A percentile compares a stretch with the other conserved stretches of the same genome.
Conservation (phyloP, 2,888 invertebrate species). For the Cephalotes varians region DNA sequence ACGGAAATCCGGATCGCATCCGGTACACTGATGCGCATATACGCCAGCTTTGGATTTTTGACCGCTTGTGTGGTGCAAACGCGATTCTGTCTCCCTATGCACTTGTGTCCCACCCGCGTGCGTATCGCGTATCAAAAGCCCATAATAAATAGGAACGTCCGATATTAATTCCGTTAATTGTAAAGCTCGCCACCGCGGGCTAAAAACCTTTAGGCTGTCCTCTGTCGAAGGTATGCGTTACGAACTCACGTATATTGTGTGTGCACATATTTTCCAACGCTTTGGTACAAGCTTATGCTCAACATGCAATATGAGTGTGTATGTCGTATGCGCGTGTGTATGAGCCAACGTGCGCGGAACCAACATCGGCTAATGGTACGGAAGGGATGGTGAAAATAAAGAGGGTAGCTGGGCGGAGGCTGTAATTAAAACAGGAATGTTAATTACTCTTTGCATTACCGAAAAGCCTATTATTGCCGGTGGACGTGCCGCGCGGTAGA, state of each 20-base stretch:
- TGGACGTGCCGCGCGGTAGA: slow-evolving; percentile 64
- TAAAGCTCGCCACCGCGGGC: slow-evolving; percentile 58
- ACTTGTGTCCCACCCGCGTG: slow-evolving; percentile 2
- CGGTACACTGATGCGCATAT: slow-evolving; percentile 83
- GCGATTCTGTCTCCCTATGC: slow-evolving; percentile 34
- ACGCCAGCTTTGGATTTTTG: slow-evolving; percentile 53
- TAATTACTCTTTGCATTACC: slow-evolving; percentile 85
- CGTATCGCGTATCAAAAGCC: slow-evolving; percentile 75
- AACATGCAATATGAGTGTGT: slow-evolving; percentile 25
- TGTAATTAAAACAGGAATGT: slow-evolving; percentile 85
- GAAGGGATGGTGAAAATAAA: slow-evolving; percentile 80
- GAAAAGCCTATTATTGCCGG: slow-evolving; percentile 82
- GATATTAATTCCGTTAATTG: slow-evolving; percentile 83
- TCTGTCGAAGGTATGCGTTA: slow-evolving; percentile 43
- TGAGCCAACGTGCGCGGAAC: slow-evolving; percentile 45
- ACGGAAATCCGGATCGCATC: slow-evolving; percentile 82
- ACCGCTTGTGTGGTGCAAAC: slow-evolving; percentile 39
- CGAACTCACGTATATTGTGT: slow-evolving; percentile 45
- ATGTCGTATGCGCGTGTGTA: not conserved
- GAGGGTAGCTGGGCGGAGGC: slow-evolving; percentile 75
- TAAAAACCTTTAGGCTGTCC: slow-evolving; percentile 57
- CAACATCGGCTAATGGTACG: slow-evolving; percentile 78
- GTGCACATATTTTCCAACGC: slow-evolving; percentile 52
- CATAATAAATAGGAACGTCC: slow-evolving; percentile 77
- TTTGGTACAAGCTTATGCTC: slow-evolving; percentile 68